Conservation (phyloP, 2,888 invertebrate species). For the Drosophila colorata region DNA sequence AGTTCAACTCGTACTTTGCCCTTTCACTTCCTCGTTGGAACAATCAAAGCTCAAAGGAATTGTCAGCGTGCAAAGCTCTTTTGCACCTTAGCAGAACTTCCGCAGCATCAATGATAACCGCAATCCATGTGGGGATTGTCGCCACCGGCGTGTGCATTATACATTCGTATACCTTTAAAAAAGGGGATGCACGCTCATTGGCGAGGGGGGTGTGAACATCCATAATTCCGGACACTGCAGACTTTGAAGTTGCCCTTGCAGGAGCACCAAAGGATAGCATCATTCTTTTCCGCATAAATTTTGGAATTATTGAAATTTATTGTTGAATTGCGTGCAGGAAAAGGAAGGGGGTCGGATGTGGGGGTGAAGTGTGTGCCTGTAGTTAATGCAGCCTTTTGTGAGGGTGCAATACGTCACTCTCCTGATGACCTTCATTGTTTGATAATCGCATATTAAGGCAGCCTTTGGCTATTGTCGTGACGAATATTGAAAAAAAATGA, state of each 20-base stretch:
- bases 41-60: conserved; percentile 71
- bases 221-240: conserved; percentile 43
- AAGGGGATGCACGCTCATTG: conserved; percentile 45
- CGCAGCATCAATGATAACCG: conserved; percentile 50
- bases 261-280: conserved; percentile 43
- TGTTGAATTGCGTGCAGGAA: conserved; percentile 37
- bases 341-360: not conserved
- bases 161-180: conserved; percentile 27
- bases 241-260: conserved; percentile 61
- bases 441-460: conserved; percentile 49
- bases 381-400: conserved; percentile 31
- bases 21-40: conserved; percentile 8
- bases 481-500: conserved; percentile 2
- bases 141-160: conserved; percentile 50
- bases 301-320: conserved; percentile 77
- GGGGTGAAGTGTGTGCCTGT: conserved; percentile 6
- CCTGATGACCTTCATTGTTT: conserved; percentile 62
- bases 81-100: conserved; percentile 58
- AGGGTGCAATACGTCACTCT: conserved; percentile 37
- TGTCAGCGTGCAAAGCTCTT: conserved; percentile 61
- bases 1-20: conserved; percentile 21
- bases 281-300: conserved; percentile 65
- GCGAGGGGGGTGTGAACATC: conserved; percentile 9
- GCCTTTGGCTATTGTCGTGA: conserved; percentile 9
- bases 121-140: conserved; percentile 62